Evolutionary conservation across 2,888 invertebrate species (phyloP).

Genomic region (Leptopterna dolabrata): DNA sequence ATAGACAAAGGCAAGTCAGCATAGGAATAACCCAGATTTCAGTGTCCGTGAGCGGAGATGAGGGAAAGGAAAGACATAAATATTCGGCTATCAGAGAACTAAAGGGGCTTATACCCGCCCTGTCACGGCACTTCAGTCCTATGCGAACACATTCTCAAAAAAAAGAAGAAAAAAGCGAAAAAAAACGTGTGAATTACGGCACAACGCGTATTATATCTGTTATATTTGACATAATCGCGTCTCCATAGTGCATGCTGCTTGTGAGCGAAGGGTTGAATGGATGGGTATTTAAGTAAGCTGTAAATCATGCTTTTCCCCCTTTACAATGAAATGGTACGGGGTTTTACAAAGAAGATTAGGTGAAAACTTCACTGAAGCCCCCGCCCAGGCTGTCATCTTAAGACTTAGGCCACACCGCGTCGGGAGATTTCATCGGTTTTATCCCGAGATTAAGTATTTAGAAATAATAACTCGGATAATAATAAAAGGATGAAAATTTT

Average conservation of each 20-base stretch:
- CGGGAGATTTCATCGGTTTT: conserved; percentile 15
- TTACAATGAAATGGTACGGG: not conserved
- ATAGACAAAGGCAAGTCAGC: too few relatives aligned
- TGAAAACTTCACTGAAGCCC: conserved; percentile 11
- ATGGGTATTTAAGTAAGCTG: conserved; percentile 12
- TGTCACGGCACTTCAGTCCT: not conserved
- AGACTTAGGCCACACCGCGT: not conserved
- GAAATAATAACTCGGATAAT: conserved; percentile 1
- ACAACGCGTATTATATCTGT: not conserved
- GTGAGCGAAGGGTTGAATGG: not conserved
- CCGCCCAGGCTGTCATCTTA: not conserved
- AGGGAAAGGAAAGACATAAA: not conserved
- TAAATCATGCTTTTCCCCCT: not conserved
- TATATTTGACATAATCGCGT: conserved; percentile 30
- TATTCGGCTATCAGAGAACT: not conserved
- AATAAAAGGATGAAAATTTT: not conserved
- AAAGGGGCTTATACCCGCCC: not conserved
- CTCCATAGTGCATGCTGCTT: not conserved
- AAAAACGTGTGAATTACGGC: not conserved
- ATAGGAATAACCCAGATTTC: too few relatives aligned
- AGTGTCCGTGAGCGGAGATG: too few relatives aligned
- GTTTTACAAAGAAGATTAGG: conserved; percentile 21
- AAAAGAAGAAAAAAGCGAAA: too few relatives aligned
- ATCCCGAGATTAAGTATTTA: not conserved
- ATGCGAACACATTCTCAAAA: not conserved